phyloP scores from a whole-genome alignment of 2,113 vertebrate species.

The Amphilophus citrinellus region DNA sequence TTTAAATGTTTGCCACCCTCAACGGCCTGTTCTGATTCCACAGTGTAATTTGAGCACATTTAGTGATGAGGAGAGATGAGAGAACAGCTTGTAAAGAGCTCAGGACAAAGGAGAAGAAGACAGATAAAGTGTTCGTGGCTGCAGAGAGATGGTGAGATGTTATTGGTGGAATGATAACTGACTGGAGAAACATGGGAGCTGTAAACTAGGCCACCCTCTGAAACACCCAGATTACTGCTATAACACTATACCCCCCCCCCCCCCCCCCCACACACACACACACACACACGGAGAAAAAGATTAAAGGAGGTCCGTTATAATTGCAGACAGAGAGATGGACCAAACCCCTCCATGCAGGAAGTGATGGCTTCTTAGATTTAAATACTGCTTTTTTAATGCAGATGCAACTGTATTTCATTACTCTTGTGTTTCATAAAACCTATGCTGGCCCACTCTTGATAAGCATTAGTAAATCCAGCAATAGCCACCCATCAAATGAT shows the following conservation, averaged over 20 bases:
- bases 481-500: background rate
- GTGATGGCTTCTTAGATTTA: too few species aligned
- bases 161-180: constrained; percentile 22
- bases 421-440: background rate
- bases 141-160: constrained; percentile 15
- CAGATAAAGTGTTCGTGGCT: background rate
- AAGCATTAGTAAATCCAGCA: background rate
- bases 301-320: background rate
- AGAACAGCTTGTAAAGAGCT: too few species aligned
- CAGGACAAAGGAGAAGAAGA: background rate
- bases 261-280: too few species aligned
- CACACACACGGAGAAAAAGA: background rate
- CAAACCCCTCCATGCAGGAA: background rate
- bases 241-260: background rate
- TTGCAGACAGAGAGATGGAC: background rate
- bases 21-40: background rate
- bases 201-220: constrained; percentile 29
- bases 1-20: background rate
- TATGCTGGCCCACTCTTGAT: rapidly evolving
- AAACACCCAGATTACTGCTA: constrained; percentile 12
- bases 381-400: too few species aligned
- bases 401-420: background rate
- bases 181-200: background rate
- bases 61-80: background rate
- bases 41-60: too few species aligned